These are phyloP conservation scores for Lytechinus pictus DNA, from an alignment of 35 echinoderm and acorn worm genomes.

Conservation along the genomic window DNA sequence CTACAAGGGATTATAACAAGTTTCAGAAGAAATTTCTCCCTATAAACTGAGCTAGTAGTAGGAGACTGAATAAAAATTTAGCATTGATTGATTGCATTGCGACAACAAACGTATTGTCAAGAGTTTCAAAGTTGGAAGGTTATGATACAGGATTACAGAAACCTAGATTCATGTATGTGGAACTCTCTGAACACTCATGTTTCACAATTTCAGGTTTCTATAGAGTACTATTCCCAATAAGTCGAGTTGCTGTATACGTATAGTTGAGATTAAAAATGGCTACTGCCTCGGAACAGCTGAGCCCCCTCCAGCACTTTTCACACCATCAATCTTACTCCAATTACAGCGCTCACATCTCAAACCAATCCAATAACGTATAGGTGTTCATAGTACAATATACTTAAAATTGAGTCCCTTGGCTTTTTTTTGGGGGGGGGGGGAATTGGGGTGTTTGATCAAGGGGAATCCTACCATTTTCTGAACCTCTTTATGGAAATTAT, in stretches of 20 bases:
- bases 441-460: no score
- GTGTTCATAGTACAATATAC: neutral
- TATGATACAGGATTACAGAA: neutral
- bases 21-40: neutral
- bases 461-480: no score
- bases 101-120: neutral
- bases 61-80: neutral
- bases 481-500: no score
- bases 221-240: neutral
- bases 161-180: neutral
- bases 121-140: neutral
- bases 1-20: no score
- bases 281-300: conserved; percentile 37
- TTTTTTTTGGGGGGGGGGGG: no score
- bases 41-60: neutral
- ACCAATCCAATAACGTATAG: conserved; percentile 19
- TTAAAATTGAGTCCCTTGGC: neutral
- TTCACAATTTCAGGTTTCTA: neutral
- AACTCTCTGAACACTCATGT: neutral
- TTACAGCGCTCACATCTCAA: conserved; percentile 10
- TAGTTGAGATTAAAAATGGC: neutral
- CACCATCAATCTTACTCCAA: conserved; percentile 52
- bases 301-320: conserved; percentile 39
- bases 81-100: neutral
- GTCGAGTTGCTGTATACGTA: neutral